phyloP scores from a whole-genome alignment of 2,888 invertebrate species.

The Arctia plantaginis region DNA sequence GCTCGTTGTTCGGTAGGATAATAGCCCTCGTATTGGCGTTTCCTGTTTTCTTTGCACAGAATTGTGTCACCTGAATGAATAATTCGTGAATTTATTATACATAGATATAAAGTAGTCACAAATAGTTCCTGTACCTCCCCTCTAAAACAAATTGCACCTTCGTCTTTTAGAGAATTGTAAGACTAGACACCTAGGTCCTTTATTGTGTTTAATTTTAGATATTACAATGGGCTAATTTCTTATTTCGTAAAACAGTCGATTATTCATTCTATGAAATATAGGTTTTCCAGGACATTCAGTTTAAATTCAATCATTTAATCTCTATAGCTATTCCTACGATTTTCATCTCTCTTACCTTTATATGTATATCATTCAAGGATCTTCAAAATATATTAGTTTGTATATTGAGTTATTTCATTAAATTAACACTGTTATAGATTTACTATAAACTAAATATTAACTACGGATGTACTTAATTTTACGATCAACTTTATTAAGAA shows the following conservation, averaged over 20 bases:
- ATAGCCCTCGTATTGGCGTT: conserved; percentile 27
- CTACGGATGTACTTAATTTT: not conserved
- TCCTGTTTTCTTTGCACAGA: conserved; percentile 23
- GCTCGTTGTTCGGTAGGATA: conserved; percentile 56
- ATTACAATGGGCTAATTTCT: not conserved
- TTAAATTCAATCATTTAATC: not conserved
- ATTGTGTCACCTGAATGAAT: not conserved
- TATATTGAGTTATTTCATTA: not conserved
- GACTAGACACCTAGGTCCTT: not conserved
- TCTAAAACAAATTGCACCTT: not conserved
- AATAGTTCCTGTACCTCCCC: not conserved
- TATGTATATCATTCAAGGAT: not conserved
- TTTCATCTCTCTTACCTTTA: not conserved
- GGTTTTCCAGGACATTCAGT: not conserved
- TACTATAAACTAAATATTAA: not conserved
- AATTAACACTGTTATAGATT: not conserved
- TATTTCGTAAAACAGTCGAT: not conserved
- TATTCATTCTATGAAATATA: not conserved
- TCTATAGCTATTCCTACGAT: not conserved
- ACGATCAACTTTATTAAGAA: not conserved
- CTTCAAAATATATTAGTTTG: not conserved
- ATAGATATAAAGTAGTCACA: not conserved
- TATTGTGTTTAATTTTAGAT: too few relatives aligned
- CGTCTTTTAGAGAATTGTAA: not conserved
- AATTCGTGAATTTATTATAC: not conserved